These are phyloP conservation scores for Phymastichus coffea DNA, from an alignment of 1,140 invertebrate genomes.

Conservation along the genomic window DNA sequence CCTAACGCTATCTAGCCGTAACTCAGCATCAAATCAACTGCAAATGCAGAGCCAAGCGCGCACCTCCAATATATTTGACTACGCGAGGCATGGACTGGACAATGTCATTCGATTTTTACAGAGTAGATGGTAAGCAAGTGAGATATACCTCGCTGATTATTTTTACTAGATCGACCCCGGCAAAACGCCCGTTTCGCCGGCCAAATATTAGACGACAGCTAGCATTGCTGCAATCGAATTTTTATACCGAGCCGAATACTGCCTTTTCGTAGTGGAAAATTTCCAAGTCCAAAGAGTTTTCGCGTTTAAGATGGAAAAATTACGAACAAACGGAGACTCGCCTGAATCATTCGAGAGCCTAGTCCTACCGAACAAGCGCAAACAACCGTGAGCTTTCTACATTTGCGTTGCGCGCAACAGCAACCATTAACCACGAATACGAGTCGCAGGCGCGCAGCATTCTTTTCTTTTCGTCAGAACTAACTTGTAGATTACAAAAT, in stretches of 20 bases:
- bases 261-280: conserved; percentile 21
- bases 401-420: conserved; percentile 36
- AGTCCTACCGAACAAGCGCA: conserved; percentile 34
- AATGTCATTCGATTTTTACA: conserved; percentile 22
- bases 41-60: conserved; percentile 20
- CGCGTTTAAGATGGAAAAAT: conserved; percentile 2
- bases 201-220: conserved; percentile 18
- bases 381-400: conserved; percentile 44
- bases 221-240: conserved; percentile 23
- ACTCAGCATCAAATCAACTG: no score
- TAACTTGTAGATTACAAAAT: conserved; percentile 30
- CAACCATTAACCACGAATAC: conserved; percentile 25
- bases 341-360: conserved; percentile 31
- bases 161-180: conserved; percentile 11
- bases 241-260: conserved; percentile 13
- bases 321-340: conserved; percentile 26
- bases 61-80: conserved; percentile 21
- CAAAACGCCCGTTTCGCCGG: background rate
- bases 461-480: conserved; percentile 27
- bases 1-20: no score
- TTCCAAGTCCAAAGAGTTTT: conserved; percentile 15
- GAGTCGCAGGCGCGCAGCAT: conserved; percentile 23
- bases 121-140: conserved; percentile 15
- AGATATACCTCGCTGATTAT: conserved; percentile 22
- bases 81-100: conserved; percentile 26